A percentile compares a stretch with the other conserved stretches of the same genome.
Conservation (phyloP, 2,113 vertebrate species). For the Xiphorhynchus elegans region DNA sequence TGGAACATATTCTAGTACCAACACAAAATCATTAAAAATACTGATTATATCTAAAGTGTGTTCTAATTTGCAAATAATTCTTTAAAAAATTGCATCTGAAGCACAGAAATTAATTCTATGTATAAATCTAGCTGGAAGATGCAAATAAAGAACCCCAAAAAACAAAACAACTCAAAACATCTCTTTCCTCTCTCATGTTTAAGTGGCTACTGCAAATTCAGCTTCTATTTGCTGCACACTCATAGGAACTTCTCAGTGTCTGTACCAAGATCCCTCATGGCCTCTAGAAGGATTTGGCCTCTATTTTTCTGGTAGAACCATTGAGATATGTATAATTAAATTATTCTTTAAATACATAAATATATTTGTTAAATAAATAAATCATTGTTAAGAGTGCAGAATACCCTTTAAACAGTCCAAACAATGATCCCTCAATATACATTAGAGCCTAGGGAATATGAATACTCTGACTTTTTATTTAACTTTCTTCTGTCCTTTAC, state of each 20-base stretch:
- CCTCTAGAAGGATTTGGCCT: background rate
- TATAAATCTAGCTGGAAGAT: background rate
- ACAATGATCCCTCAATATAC: accelerated
- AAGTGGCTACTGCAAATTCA: background rate
- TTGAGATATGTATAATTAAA: background rate
- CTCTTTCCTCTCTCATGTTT: background rate
- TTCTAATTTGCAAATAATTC: background rate
- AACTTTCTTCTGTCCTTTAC: background rate
- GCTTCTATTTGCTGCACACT: background rate
- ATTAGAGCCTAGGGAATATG: background rate
- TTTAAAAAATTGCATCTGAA: background rate
- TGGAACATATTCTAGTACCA: background rate
- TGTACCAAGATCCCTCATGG: background rate
- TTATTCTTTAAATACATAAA: no score
- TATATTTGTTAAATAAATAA: no score
- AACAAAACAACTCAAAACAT: background rate
- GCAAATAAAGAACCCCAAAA: background rate
- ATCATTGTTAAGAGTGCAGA: background rate
- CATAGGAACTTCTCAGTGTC: background rate
- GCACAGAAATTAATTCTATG: background rate
- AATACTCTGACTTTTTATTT: background rate
- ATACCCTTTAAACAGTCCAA: background rate
- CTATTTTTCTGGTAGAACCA: background rate
- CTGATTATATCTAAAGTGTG: background rate
- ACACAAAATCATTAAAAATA: background rate